phyloP scores from a whole-genome alignment of 2,797 vertebrate genomes.

The Lindbergichthys nudifrons region DNA sequence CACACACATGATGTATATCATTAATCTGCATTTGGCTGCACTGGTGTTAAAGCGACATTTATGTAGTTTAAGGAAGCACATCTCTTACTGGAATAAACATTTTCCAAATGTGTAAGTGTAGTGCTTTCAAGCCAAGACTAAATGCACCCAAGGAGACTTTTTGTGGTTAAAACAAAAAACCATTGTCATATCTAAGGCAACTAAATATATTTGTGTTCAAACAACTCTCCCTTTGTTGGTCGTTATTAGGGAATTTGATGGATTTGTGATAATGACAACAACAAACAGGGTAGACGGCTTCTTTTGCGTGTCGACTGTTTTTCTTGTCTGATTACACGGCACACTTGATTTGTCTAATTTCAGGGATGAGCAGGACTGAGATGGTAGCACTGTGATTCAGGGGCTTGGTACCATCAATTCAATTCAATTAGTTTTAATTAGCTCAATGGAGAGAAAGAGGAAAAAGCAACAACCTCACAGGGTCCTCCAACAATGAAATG shows the following conservation, averaged over 20 bases:
- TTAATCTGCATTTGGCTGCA: background rate
- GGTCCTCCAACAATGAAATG: constrained; percentile 76
- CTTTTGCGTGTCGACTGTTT: constrained; percentile 55
- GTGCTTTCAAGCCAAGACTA: constrained; percentile 11
- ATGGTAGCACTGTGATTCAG: constrained; percentile 58
- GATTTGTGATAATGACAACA: constrained; percentile 63
- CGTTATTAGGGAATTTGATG: constrained; percentile 62
- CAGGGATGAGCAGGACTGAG: constrained; percentile 77
- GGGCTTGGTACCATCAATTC: constrained; percentile 72
- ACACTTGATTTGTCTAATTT: constrained; percentile 82
- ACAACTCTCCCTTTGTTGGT: constrained; percentile 28
- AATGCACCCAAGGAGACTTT: constrained; percentile 9
- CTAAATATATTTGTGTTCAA: constrained; percentile 37
- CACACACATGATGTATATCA: background rate
- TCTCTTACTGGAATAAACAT: background rate
- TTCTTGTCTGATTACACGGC: constrained; percentile 73
- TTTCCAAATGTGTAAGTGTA: constrained; percentile 5
- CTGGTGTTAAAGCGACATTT: background rate
- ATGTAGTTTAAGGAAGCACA: background rate
- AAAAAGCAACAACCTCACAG: constrained; percentile 64
- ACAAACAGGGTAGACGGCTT: constrained; percentile 64
- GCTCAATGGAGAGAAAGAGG: constrained; percentile 67
- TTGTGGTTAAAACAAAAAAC: background rate
- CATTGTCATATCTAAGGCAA: constrained; percentile 17
- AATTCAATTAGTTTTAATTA: constrained; percentile 84